Evolutionary conservation across 2,113 vertebrate species (phyloP), one percentile per base, ranked within the genome.

Genomic region (Vimba vimba): DNA sequence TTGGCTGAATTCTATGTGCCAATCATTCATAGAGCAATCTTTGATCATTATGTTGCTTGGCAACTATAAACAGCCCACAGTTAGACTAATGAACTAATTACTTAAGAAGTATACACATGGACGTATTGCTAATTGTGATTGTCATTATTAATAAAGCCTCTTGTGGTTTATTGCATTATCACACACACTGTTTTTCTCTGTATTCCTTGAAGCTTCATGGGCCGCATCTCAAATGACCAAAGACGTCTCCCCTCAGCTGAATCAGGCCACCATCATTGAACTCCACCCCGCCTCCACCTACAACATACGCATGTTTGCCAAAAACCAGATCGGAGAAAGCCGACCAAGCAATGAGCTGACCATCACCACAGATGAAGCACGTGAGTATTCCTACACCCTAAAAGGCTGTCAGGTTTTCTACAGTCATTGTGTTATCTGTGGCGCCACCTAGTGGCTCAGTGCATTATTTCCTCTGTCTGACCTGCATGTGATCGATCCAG

Each of bases 231-330:
- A 99, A 94, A 97, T 97, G 93, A 99, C 98, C 95, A 99, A 97
- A 96, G 98, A 99, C 52, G 97, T 99, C 92, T 99, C 98, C 68
- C 97, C 98, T 81, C 97, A 99, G 93, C 96, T 99, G 86, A 99
- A 99, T 94, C 98, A 99, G 94, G 98, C 98, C 93, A 99, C 98
- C 60, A 99, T 99, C 92, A 99, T 99, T 79, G 98, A 99, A 90
- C 96, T 99, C 81, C 98, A 99, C 90, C 98, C 98, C n/a, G 98
- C 98, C 52, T 99, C 98, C 91, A 98, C 97, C 79, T 99, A 99
- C 94, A 99, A 98, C 94, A 99, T 99, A 90, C 98, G 97, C 90
- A 99, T 99, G 97, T 97, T 98, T 3, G 98, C 98, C 91, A 99
- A 99, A 95, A 99, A 99, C 90, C 95, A 96, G 90, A 99, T 99